Evolutionary conservation across 1,140 invertebrate genomes (phyloP).

Genomic region (Zaprionus africanus): DNA sequence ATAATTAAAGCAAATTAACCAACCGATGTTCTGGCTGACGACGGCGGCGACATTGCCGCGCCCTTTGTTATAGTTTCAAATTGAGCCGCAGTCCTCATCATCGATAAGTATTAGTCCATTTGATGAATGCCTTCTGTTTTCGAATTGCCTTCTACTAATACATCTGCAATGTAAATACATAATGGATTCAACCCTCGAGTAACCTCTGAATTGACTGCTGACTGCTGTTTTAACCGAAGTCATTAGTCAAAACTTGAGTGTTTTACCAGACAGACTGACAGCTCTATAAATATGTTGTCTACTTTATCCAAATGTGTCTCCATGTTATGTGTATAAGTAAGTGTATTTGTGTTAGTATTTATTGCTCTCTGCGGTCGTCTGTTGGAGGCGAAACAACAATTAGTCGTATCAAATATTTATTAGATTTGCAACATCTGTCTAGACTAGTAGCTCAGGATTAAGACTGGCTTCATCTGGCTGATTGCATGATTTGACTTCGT

Average conservation of each 20-base stretch:
- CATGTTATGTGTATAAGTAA: neutral
- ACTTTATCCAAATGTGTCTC: neutral
- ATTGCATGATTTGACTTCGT: constrained; percentile 17
- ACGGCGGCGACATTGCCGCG: too few relatives aligned
- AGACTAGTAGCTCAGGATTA: constrained; percentile 1
- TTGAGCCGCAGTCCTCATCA: neutral
- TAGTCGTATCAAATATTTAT: constrained; percentile 59
- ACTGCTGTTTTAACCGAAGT: constrained; percentile 1
- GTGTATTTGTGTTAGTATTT: constrained; percentile 10
- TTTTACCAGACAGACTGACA: constrained; percentile 1
- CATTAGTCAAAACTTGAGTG: constrained; percentile 34
- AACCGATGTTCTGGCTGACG: neutral
- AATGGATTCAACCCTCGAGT: constrained; percentile 15
- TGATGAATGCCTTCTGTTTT: constrained; percentile 10
- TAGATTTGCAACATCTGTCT: constrained; percentile 38
- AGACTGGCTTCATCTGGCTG: constrained; percentile 17
- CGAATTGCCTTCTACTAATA: neutral
- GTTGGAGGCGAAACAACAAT: constrained; percentile 35
- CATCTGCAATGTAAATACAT: neutral
- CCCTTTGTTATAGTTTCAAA: neutral
- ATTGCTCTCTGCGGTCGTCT: constrained; percentile 6
- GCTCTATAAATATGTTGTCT: constrained; percentile 10
- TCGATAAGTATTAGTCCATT: constrained; percentile 3
- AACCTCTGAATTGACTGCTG: neutral
- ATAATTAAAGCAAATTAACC: constrained; percentile 30